Evolutionary conservation across 2,797 vertebrate genomes (phyloP).

Genomic region (Sphenodon punctatus): DNA sequence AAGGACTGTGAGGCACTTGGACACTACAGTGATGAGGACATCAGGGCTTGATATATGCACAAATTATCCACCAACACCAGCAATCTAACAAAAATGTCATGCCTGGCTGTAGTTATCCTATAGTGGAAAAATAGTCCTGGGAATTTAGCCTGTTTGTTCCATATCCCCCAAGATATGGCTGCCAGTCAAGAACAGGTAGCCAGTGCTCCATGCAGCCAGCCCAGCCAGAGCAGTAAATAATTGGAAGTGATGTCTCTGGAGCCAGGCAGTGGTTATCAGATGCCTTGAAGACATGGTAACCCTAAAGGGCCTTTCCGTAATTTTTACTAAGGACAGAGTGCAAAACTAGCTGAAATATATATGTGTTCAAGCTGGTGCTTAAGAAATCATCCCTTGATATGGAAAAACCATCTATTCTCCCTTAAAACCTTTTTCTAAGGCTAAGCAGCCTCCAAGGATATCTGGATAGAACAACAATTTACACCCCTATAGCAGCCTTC

Average conservation of each 20-base stretch:
- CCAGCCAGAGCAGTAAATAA: background rate
- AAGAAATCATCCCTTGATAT: background rate
- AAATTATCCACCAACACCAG: background rate
- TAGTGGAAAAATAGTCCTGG: background rate
- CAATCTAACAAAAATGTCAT: background rate
- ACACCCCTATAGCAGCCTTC: background rate
- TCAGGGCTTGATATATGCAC: too few relatives aligned
- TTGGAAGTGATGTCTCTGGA: background rate
- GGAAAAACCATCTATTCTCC: background rate
- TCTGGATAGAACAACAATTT: background rate
- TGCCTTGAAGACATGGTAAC: too few relatives aligned
- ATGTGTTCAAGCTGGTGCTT: background rate
- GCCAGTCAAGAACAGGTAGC: background rate
- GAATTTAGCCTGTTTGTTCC: background rate
- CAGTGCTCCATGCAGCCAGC: background rate
- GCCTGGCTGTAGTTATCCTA: background rate
- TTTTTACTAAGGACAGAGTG: background rate
- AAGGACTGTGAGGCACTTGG: too few relatives aligned
- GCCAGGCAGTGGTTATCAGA: background rate
- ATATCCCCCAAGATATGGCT: rapidly evolving
- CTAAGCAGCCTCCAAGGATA: background rate
- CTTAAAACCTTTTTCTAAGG: conserved; percentile 15
- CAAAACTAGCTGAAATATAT: background rate
- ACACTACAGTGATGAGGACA: too few relatives aligned
- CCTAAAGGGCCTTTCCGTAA: too few relatives aligned